A percentile compares a stretch with the other conserved stretches of the same genome.
Evolutionary conservation across 2,113 vertebrate genomes (phyloP).

Genomic region (Crotalus tigris): DNA sequence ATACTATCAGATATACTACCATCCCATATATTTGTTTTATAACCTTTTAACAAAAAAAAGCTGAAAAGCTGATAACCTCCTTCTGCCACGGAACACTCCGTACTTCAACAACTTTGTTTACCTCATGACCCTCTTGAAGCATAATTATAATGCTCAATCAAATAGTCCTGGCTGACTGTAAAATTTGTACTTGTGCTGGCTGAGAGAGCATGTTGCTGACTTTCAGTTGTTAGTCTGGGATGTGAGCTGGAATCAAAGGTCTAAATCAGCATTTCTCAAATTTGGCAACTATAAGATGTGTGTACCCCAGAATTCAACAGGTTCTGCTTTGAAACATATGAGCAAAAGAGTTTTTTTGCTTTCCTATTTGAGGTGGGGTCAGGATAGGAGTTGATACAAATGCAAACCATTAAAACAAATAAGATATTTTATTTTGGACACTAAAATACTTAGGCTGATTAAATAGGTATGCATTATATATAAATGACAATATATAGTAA

Average conservation of each 20-base stretch:
- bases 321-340: not conserved
- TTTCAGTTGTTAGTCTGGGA: not conserved
- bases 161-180: not conserved
- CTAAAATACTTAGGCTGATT: not conserved
- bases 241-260: not conserved
- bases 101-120: not conserved
- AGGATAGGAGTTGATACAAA: not conserved
- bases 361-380: not conserved
- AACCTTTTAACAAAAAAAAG: not conserved
- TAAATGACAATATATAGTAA: no score
- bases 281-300: not conserved
- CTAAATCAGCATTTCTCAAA: not conserved
- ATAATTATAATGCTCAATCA: not conserved
- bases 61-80: not conserved
- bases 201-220: not conserved
- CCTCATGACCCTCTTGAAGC: not conserved
- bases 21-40: not conserved
- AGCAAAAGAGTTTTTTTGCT: not conserved
- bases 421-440: not conserved
- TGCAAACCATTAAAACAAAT: not conserved
- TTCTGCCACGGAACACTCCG: not conserved
- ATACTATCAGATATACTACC: not conserved
- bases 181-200: not conserved
- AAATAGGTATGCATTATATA: no score
- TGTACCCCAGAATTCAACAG: not conserved